Evolutionary conservation across 2,797 vertebrate genomes (phyloP), one percentile per base, ranked within the genome.

Genomic region (Alectoris magna): DNA sequence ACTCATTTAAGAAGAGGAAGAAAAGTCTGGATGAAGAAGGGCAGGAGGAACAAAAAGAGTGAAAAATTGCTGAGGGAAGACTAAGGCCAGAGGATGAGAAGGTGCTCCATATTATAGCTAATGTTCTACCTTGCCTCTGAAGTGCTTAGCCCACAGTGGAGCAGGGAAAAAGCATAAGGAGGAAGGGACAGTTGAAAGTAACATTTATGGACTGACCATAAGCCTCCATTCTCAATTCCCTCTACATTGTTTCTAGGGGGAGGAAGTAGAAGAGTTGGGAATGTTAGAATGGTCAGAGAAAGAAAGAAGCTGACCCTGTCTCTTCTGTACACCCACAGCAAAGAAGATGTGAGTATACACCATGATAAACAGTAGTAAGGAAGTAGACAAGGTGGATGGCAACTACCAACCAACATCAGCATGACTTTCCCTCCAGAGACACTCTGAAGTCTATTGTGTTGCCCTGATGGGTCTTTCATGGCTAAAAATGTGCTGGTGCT

Each of bases 381-480:
- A 6, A 44, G 46, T 23, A 48, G 21, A 10, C 10, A 4, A 14
- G 22, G 39, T n/a, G 44, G 3, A 5, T 59, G 17, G 8, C 38
- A 73, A 10, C 10, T 60, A 53, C 14, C 9, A 14, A 34, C 44
- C 36, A 51, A 18, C 24, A n/a, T 15, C 31, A 68, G 6, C n/a
- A 34, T 34, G 10, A 66, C 3, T n/a, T n/a, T 27, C 15, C 3
- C 71, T 29, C 23, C 41, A 56, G 48, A 34, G 23, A 8, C 55
- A 48, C 24, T 14, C 29, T 62, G 39, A 31, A 0, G 0, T 46
- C 22, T 24, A 23, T 60, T 10, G 2, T 0, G 1, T 12, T 73
- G 39, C 16, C 34, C n/a, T 39, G n/a, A 5, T 34, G 29, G 9
- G 23, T n/a, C 27, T 53, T 38, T 38, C 15, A 19, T 29, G 4